phyloP scores from a whole-genome alignment of 2,888 invertebrate species.

The Bembecia ichneumoniformis region DNA sequence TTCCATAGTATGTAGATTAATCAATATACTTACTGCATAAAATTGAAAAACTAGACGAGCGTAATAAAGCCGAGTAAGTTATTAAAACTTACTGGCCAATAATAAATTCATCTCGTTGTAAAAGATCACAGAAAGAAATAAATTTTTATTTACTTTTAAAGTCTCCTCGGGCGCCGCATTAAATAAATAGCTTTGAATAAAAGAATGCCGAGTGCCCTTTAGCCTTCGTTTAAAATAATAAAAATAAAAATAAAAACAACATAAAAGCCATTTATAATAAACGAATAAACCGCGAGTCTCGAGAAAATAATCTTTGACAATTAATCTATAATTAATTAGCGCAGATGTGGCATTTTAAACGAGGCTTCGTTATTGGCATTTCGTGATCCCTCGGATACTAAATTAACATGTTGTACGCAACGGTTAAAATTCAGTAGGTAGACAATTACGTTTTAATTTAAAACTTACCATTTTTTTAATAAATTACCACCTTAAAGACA shows the following conservation, averaged over 20 bases:
- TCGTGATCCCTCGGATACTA: neutral
- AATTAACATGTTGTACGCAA: conserved; percentile 2
- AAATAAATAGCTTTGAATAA: too few species aligned
- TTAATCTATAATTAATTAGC: conserved; percentile 10
- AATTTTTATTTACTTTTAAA: too few species aligned
- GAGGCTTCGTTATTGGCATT: neutral
- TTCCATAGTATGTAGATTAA: too few species aligned
- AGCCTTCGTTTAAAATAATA: neutral
- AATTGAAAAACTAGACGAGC: too few species aligned
- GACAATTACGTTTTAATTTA: conserved; percentile 17
- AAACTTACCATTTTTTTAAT: conserved; percentile 10
- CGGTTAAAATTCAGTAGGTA: conserved; percentile 15
- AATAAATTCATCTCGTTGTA: too few species aligned
- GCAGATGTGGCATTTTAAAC: conserved; percentile 3
- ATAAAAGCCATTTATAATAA: too few species aligned
- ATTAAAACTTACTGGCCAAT: too few species aligned
- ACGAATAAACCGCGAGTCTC: neutral
- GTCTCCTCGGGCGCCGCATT: too few species aligned
- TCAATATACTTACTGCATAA: too few species aligned
- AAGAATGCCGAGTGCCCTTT: too few species aligned
- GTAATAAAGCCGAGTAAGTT: too few species aligned
- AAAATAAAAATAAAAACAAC: conserved; percentile 2
- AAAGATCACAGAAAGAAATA: too few species aligned
- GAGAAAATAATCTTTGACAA: conserved; percentile 3
- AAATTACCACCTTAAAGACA: conserved; percentile 8